Base-by-base conservation (phyloP, 2,113 vertebrate species). In the Rhizomys pruinosus region DNA sequence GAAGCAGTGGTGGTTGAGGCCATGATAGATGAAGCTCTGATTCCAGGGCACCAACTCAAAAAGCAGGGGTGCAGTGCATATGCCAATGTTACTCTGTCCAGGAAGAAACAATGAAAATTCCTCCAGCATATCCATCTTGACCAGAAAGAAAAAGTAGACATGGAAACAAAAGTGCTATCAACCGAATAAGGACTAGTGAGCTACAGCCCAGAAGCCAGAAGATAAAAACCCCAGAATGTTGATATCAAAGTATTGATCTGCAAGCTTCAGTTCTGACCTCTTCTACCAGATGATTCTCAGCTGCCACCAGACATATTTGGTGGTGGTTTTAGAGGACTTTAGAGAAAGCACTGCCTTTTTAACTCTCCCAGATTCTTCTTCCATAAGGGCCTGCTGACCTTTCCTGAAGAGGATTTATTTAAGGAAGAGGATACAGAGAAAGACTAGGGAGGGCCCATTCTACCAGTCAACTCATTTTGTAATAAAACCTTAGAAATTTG, bases 71-170 rank as follows among this genome's bases (percentile, higher is more conserved):
- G 98, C 55, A 99, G 98, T n/a, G 76, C 98, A 0, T 95, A 98
- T 47, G 98, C 98, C 1, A 99, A 99, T 94, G 99, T 99, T 95
- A 99, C 98, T 0, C 98, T 99, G 25, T 99, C 99, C 98, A 98
- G 27, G 11, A 99, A 99, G 97, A 99, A 99, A 97, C 98, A 92
- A 29, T 94, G 97, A 16, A 99, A 99, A 66, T 96, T 99, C 87
- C 96, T 99, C 7, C 99, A 99, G 86, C 98, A 99, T 95, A 97
- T 99, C 39, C 97, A 96, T 10, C 98, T 98, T 84, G 92, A 98
- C 91, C 93, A 98, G 82, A 97, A 97, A 81, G 98, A 99, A 90
- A 98, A 98, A 80, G 74, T 80, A 0, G 0, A 42, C 2, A 98
- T 98, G 98, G 98, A 98, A 87, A 98, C 97, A 84, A 97, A 97